Conservation (phyloP, 1,140 invertebrate genomes). For the Fopius arisanus region DNA sequence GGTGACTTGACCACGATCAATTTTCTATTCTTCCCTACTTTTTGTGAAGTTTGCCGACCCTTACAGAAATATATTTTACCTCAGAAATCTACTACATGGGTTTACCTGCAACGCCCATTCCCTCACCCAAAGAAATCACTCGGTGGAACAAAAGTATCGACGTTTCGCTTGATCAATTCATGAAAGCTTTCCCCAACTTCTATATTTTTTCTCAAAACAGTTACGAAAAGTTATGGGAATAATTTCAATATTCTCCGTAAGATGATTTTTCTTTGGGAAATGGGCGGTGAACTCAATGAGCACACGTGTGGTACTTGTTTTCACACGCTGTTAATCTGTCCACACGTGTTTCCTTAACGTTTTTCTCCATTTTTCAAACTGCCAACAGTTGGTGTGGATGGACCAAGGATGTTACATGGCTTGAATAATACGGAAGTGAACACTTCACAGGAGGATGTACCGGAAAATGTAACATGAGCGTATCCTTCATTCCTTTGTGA, state of each 20-base stretch:
- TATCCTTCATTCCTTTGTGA: neutral
- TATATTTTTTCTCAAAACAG: neutral
- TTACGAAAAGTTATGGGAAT: neutral
- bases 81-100: no score
- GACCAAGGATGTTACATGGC: neutral
- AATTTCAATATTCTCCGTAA: no score
- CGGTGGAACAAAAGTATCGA: neutral
- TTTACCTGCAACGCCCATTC: no score
- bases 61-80: no score
- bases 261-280: neutral
- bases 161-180: neutral
- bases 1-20: no score
- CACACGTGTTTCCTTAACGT: slow-evolving; percentile 37
- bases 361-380: neutral
- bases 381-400: neutral
- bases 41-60: no score
- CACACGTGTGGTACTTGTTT: slow-evolving; percentile 49
- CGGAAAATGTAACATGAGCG: slow-evolving; percentile 37
- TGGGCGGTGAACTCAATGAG: neutral
- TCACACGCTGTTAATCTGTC: slow-evolving; percentile 57
- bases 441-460: neutral
- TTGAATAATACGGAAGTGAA: slow-evolving; percentile 1
- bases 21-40: no score
- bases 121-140: neutral
- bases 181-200: neutral